These are phyloP conservation scores for Agrochola macilenta DNA, from an alignment of 2,888 invertebrate genomes.

Conservation along the genomic window DNA sequence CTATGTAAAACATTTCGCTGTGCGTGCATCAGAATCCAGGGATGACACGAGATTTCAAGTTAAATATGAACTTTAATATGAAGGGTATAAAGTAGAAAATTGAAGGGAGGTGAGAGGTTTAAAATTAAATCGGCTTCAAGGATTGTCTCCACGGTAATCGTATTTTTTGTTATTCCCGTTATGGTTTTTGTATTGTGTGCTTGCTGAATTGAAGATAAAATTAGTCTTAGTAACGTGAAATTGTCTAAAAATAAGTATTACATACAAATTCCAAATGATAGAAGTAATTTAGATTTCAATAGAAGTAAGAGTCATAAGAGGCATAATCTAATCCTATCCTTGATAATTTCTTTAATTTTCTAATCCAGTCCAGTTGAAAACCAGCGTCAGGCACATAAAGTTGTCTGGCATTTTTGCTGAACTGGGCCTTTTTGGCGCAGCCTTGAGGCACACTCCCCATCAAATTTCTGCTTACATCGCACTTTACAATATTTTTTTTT, in stretches of 20 bases:
- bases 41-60: conserved; percentile 26
- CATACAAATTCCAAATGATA: neutral
- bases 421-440: no score
- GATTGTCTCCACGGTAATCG: conserved; percentile 81
- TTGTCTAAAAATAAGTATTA: neutral
- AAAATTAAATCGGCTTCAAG: conserved; percentile 80
- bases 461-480: no score
- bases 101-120: conserved; percentile 56
- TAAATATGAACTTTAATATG: conserved; percentile 56
- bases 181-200: conserved; percentile 64
- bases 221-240: conserved; percentile 18
- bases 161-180: conserved; percentile 79
- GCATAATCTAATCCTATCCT: no score
- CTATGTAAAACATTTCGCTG: conserved; percentile 76
- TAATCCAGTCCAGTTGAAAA: neutral
- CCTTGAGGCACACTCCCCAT: no score
- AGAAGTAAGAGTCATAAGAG: neutral
- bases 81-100: conserved; percentile 54
- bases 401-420: no score
- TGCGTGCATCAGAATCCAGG: conserved; percentile 60
- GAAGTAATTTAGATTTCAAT: neutral
- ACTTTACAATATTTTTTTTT: no score
- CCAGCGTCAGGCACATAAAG: no score
- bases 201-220: conserved; percentile 35
- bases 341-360: neutral